Evolutionary conservation across 2,888 invertebrate species (phyloP).

Genomic region (Dryocosmus kuriphilus): DNA sequence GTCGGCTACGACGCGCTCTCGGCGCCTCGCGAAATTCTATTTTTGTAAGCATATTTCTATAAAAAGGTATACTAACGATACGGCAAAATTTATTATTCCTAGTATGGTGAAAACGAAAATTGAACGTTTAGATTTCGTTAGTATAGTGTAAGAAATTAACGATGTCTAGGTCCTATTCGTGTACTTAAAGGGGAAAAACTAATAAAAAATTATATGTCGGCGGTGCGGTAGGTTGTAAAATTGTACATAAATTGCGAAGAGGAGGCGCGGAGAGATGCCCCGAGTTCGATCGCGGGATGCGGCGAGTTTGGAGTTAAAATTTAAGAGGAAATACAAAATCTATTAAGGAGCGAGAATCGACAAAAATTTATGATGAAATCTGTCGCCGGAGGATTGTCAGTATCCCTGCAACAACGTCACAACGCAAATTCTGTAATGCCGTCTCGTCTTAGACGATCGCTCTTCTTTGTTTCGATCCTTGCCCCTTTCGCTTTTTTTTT

Average conservation of each 20-base stretch:
- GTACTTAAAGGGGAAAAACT: slow-evolving; percentile 71
- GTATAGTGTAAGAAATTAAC: slow-evolving; percentile 78
- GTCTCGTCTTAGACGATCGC: slow-evolving; percentile 63
- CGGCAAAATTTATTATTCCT: slow-evolving; percentile 78
- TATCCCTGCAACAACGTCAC: slow-evolving; percentile 66
- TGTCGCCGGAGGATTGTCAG: slow-evolving; percentile 62
- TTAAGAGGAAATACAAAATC: slow-evolving; percentile 56
- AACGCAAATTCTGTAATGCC: slow-evolving; percentile 63
- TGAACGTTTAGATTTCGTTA: slow-evolving; percentile 78
- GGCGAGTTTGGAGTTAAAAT: slow-evolving; percentile 59
- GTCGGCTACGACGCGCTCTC: slow-evolving; percentile 72
- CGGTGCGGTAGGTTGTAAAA: slow-evolving; percentile 79
- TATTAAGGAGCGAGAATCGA: slow-evolving; percentile 59
- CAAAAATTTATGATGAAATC: slow-evolving; percentile 45
- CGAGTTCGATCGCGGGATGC: slow-evolving; percentile 68
- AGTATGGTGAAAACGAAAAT: slow-evolving; percentile 77
- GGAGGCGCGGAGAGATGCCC: slow-evolving; percentile 77
- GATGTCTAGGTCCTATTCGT: slow-evolving; percentile 78
- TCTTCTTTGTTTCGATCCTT: slow-evolving; percentile 59
- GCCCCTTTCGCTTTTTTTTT: slow-evolving; percentile 32
- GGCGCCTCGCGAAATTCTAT: slow-evolving; percentile 77
- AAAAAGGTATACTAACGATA: slow-evolving; percentile 77
- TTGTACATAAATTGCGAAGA: slow-evolving; percentile 82
- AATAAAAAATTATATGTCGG: slow-evolving; percentile 76
- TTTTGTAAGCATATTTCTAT: slow-evolving; percentile 78